Evolutionary conservation across 1,140 invertebrate species (phyloP), one percentile per base, ranked within the genome.

Genomic region (Lamellibrachia luymesi): DNA sequence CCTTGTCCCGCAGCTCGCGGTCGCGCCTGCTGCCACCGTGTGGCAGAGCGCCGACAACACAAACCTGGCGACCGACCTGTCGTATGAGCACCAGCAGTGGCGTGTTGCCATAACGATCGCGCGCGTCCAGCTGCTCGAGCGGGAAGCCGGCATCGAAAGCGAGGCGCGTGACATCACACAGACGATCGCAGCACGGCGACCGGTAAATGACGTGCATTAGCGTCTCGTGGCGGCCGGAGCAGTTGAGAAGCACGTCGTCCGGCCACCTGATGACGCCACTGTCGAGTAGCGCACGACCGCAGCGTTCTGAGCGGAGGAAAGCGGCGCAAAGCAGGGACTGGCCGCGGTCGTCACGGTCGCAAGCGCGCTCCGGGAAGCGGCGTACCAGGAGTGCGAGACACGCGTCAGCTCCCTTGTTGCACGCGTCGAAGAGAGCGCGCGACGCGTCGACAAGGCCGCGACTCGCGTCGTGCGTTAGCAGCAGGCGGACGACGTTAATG

Each of bases 71-170:
- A 13, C 92, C 92, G 50, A 92, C 92, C 92, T 92, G 92, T 5
- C 52, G 50, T 25, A 92, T 92, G 10, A 92, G 92, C 50, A 92
- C 51, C 7, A 51, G 92, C 50, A 92, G 13, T 13, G 92, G 50
- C 50, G 92, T 92, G 92, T 51, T 64, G 50, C 92, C 92, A 49
- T 51, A 2, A 50, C 92, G 50, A 64, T 92, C 92, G 38, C 52
- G 92, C 92, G 38, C 38, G 50, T 51, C 52, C 50, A 92, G 50
- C 10, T 51, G 50, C 7, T 92, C 50, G 2, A 50, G n/a, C 50
- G 92, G 52, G 50, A 92, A 51, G 5, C 92, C n/a, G 50, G 49
- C 38, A 50, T 92, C 50, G 92, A 91, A 91, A 13, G 51, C 91
- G 49, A 51, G 49, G 91, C 51, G 91, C 38, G 91, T 91, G 49